phyloP scores from a whole-genome alignment of 2,113 vertebrate genomes.

The Silurus glanis region DNA sequence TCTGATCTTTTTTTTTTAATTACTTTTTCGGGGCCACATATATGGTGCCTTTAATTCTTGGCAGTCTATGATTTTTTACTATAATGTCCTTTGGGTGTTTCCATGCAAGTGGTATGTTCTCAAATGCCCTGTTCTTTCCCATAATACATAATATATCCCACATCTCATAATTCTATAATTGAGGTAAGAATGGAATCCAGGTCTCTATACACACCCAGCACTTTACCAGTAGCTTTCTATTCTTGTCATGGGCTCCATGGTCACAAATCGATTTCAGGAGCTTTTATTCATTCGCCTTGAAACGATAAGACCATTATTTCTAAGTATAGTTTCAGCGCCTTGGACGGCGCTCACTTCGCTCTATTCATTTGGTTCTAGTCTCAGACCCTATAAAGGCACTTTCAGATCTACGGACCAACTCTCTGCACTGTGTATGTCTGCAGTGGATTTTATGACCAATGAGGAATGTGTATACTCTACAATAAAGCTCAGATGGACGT shows the following conservation, averaged over 20 bases:
- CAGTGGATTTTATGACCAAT: background rate
- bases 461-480: background rate
- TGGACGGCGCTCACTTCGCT: conserved; percentile 41
- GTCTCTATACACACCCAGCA: background rate
- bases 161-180: conserved; percentile 5
- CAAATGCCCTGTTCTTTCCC: background rate
- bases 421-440: conserved; percentile 27
- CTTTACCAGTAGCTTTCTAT: conserved; percentile 57
- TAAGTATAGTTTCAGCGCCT: conserved; percentile 62
- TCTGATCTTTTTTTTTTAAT: too few species aligned
- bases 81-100: background rate
- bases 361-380: conserved; percentile 37
- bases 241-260: conserved; percentile 50
- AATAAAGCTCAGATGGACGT: background rate
- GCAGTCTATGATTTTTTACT: background rate
- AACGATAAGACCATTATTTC: conserved; percentile 60
- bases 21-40: background rate
- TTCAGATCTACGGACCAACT: background rate
- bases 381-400: conserved; percentile 40
- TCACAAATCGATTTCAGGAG: conserved; percentile 64
- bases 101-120: background rate
- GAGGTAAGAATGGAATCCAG: background rate
- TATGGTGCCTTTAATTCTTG: background rate
- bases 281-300: conserved; percentile 64
- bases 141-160: background rate